These are phyloP conservation scores for Chrysocyon brachyurus DNA, from an alignment of 2,797 vertebrate genomes.

Conservation along the genomic window DNA sequence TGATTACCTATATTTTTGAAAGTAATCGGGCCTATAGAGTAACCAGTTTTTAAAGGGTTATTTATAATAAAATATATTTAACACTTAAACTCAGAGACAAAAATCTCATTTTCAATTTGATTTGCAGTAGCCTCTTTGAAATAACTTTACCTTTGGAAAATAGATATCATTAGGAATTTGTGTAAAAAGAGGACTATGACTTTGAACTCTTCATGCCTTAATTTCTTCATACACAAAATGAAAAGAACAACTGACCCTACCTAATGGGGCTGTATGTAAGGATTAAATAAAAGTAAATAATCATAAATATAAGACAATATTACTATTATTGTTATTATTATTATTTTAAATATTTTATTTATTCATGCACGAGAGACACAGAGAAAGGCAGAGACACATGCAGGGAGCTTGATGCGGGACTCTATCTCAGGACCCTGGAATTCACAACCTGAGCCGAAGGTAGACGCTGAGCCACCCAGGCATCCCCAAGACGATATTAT, in stretches of 20 bases:
- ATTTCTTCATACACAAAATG: constrained; percentile 19
- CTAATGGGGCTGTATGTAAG: not conserved
- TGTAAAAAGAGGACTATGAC: not conserved
- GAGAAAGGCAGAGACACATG: too few species aligned
- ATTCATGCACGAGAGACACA: too few species aligned
- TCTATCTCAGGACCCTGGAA: too few species aligned
- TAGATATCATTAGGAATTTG: not conserved
- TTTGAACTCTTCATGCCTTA: not conserved
- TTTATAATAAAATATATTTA: not conserved
- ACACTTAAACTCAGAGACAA: not conserved
- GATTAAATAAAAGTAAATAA: constrained; percentile 13
- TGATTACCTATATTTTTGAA: not conserved
- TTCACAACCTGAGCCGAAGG: too few species aligned
- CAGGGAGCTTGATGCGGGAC: too few species aligned
- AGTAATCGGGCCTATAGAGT: not conserved
- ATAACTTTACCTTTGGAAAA: constrained; percentile 10
- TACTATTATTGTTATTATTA: not conserved
- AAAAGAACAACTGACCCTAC: not conserved
- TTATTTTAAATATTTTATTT: too few species aligned
- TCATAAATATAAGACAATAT: not conserved
- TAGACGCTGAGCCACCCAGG: too few species aligned
- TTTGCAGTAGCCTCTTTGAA: constrained; percentile 16
- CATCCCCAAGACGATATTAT: not conserved
- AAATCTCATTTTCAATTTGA: not conserved
- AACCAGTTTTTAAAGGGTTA: constrained; percentile 17